phyloP scores from a whole-genome alignment of 2,113 vertebrate species.

The Calidris pugnax region DNA sequence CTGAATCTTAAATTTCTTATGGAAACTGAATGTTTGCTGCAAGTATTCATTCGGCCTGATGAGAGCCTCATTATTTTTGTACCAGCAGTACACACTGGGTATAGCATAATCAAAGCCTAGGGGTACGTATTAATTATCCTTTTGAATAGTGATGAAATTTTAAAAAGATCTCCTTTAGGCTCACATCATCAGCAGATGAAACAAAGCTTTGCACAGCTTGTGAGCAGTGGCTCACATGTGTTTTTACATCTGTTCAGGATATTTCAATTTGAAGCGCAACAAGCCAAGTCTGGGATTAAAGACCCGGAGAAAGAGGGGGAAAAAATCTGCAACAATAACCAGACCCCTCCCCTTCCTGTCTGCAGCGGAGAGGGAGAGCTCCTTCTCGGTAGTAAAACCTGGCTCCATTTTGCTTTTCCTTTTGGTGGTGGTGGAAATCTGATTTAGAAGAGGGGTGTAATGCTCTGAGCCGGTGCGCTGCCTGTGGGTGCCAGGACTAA shows the following conservation, averaged over 20 bases:
- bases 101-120: constrained; percentile 99
- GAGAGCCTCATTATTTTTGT: constrained; percentile 96
- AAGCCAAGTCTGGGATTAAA: constrained; percentile 90
- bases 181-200: constrained; percentile 95
- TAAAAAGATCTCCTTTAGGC: constrained; percentile 99
- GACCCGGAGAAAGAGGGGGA: constrained; percentile 73
- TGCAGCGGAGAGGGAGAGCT: background rate
- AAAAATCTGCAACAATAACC: constrained; percentile 54
- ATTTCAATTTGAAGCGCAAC: constrained; percentile 97
- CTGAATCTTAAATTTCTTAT: constrained; percentile 90
- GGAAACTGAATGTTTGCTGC: constrained; percentile 90
- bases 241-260: constrained; percentile 99
- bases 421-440: background rate
- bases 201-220: constrained; percentile 94
- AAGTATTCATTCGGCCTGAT: constrained; percentile 86
- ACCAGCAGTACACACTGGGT: constrained; percentile 88
- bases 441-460: background rate
- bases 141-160: constrained; percentile 99
- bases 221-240: constrained; percentile 89
- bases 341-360: constrained; percentile 59
- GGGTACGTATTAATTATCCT: constrained; percentile 99
- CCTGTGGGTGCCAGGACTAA: background rate
- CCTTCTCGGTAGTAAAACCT: background rate
- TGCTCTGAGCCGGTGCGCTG: background rate
- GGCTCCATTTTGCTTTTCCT: background rate